Percentiles rank a stretch among this genome's conserved stretches.
These are phyloP conservation scores for Thecophora atra DNA, from an alignment of 2,888 invertebrate species.

Conservation along the genomic window DNA sequence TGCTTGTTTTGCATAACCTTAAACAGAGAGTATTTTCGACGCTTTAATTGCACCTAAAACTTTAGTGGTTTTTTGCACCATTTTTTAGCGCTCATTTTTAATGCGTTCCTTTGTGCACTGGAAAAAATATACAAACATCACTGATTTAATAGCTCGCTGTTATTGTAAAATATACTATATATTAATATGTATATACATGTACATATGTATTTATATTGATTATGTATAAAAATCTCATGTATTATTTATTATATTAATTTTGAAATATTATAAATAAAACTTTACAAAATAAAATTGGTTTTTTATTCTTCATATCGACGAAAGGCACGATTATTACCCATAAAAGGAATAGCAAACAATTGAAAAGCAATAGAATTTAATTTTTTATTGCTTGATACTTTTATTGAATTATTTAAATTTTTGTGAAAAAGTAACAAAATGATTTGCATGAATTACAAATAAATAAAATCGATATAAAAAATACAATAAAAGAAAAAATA, in stretches of 20 bases:
- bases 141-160: constrained; percentile 11
- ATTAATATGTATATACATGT: constrained; percentile 2
- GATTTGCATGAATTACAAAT: too few species aligned
- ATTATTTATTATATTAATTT: constrained; percentile 36
- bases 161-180: constrained; percentile 26
- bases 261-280: constrained; percentile 35
- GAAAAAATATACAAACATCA: not conserved
- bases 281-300: constrained; percentile 1
- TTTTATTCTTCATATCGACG: too few species aligned
- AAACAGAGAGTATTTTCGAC: constrained; percentile 24
- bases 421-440: too few species aligned
- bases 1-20: constrained; percentile 12
- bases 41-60: constrained; percentile 8
- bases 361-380: too few species aligned
- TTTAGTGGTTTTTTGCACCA: not conserved
- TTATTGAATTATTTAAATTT: too few species aligned
- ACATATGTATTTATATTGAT: constrained; percentile 13
- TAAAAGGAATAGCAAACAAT: too few species aligned
- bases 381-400: too few species aligned
- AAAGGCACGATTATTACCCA: too few species aligned
- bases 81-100: not conserved
- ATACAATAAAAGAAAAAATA: too few species aligned
- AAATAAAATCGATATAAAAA: too few species aligned
- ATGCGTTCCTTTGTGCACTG: constrained; percentile 13
- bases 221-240: constrained; percentile 29